Conservation (phyloP, 2,888 invertebrate genomes). For the Limnephilus lunatus region DNA sequence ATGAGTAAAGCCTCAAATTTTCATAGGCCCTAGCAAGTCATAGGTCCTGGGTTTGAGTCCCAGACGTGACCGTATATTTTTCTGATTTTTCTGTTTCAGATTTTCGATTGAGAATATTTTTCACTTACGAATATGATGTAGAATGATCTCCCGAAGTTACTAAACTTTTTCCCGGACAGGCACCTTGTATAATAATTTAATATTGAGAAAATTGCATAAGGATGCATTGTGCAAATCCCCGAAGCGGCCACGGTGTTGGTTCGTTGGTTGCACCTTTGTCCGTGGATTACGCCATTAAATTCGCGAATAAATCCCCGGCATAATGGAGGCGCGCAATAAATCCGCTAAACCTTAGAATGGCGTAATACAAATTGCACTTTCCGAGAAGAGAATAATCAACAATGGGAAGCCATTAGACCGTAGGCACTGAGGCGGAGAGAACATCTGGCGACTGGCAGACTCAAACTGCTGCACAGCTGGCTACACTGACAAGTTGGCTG, state of each 20-base stretch:
- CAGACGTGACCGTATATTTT: too few relatives aligned
- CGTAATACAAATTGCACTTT: conserved; percentile 63
- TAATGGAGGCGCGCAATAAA: conserved; percentile 49
- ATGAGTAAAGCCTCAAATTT: too few relatives aligned
- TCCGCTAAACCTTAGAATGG: conserved; percentile 37
- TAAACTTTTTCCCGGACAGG: too few relatives aligned
- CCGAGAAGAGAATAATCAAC: conserved; percentile 55
- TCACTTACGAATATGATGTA: too few relatives aligned
- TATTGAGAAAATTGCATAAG: neutral
- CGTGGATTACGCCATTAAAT: neutral
- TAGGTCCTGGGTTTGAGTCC: too few relatives aligned
- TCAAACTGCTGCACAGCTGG: neutral
- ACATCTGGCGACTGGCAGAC: neutral
- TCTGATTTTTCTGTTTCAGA: too few relatives aligned
- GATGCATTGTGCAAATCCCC: neutral
- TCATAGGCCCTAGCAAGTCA: too few relatives aligned
- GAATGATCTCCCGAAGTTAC: too few relatives aligned
- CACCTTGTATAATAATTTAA: too few relatives aligned
- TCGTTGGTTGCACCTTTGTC: neutral
- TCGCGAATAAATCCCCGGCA: conserved; percentile 3
- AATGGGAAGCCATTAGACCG: conserved; percentile 32
- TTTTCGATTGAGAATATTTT: too few relatives aligned
- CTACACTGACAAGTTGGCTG: neutral
- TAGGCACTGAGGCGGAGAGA: neutral
- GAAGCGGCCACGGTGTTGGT: neutral